These are phyloP conservation scores for Clarias fuscus DNA, from an alignment of 2,797 vertebrate genomes.

Conservation along the genomic window DNA sequence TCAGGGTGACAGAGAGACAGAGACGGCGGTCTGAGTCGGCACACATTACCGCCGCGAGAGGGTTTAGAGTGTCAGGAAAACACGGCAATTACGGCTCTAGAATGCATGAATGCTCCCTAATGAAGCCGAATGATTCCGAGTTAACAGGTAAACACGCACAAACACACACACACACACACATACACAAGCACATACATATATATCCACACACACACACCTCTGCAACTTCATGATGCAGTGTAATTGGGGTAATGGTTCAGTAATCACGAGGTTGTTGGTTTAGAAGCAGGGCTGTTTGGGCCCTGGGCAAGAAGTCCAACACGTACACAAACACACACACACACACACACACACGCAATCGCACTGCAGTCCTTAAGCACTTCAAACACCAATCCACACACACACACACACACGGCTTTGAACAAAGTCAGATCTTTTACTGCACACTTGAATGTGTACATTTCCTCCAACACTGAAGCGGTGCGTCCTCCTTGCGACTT, in stretches of 20 bases:
- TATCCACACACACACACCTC: background rate
- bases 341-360: slow-evolving; percentile 24
- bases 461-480: no score
- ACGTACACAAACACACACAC: slow-evolving; percentile 28
- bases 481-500: no score
- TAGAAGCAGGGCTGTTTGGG: slow-evolving; percentile 43
- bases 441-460: background rate
- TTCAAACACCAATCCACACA: background rate
- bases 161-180: slow-evolving; percentile 36
- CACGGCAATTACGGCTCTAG: slow-evolving; percentile 38
- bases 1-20: slow-evolving; percentile 31
- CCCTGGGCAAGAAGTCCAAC: slow-evolving; percentile 37
- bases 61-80: slow-evolving; percentile 31
- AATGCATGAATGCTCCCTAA: slow-evolving; percentile 53
- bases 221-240: slow-evolving; percentile 42
- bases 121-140: slow-evolving; percentile 53
- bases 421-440: background rate
- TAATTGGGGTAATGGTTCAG: slow-evolving; percentile 54
- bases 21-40: slow-evolving; percentile 5
- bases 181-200: background rate
- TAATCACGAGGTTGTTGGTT: slow-evolving; percentile 49
- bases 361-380: slow-evolving; percentile 33
- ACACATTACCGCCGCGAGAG: slow-evolving; percentile 12
- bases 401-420: background rate
- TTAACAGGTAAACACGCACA: slow-evolving; percentile 52